These are phyloP conservation scores for Dicyrtomina minuta DNA, from an alignment of 2,888 invertebrate genomes.

Conservation along the genomic window DNA sequence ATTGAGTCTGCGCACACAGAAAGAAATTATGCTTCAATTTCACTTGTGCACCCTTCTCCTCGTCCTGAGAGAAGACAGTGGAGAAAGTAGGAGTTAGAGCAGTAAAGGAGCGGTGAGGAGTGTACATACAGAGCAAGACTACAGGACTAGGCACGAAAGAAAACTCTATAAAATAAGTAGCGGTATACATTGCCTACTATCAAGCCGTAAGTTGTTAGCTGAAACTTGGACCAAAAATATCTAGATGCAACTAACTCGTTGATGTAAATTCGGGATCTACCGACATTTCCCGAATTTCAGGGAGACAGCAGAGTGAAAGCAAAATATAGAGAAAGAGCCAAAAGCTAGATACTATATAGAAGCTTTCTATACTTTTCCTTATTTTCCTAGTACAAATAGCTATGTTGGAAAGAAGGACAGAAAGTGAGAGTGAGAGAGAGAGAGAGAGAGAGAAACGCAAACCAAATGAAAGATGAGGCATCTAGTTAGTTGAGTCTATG, in stretches of 20 bases:
- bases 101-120: not conserved
- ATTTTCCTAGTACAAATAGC: no score
- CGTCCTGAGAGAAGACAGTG: not conserved
- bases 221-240: no score
- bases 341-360: not conserved
- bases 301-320: not conserved
- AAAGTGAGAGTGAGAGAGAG: not conserved
- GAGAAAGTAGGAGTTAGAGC: not conserved
- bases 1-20: no score
- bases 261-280: slow-evolving; percentile 5
- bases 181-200: not conserved
- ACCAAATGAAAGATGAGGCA: slow-evolving; percentile 19
- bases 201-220: no score
- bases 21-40: not conserved
- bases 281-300: slow-evolving; percentile 3
- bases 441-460: not conserved
- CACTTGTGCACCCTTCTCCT: not conserved
- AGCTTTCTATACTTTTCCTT: no score
- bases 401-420: no score
- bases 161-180: not conserved
- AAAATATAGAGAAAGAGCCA: not conserved
- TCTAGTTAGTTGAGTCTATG: not conserved
- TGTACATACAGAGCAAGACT: no score
- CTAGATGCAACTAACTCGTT: not conserved
- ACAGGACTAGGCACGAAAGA: not conserved